phyloP scores from a whole-genome alignment of 2,113 vertebrate species.

The Heterotilapia buettikoferi region DNA sequence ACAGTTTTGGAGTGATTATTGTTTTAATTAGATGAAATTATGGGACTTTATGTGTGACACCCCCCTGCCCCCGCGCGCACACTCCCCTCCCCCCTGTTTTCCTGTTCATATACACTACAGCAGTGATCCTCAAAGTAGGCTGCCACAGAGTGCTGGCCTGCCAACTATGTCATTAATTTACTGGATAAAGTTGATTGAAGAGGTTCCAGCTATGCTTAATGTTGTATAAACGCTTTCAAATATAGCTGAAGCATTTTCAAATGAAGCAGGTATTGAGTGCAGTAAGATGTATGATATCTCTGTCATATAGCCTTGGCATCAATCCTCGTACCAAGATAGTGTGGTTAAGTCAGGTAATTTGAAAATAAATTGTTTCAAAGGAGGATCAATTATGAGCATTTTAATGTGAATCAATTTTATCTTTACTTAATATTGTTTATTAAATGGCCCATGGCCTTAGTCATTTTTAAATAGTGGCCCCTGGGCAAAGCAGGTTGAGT shows the following conservation, averaged over 20 bases:
- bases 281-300: not conserved
- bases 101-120: not conserved
- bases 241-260: not conserved
- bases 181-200: not conserved
- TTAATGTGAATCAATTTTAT: not conserved
- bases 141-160: not conserved
- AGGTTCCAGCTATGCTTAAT: not conserved
- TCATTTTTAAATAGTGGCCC: not conserved
- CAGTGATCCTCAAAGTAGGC: not conserved
- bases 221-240: not conserved
- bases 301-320: not conserved
- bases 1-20: not conserved
- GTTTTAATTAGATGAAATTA: not conserved
- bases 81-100: not conserved
- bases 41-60: not conserved
- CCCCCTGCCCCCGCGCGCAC: fast-evolving
- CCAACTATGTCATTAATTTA: not conserved
- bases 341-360: not conserved
- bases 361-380: not conserved
- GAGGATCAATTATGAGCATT: not conserved
- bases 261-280: not conserved
- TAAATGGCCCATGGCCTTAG: not conserved
- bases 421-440: not conserved
- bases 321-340: not conserved
- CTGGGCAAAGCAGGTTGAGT: not conserved